Evolutionary conservation across 2,888 invertebrate species (phyloP).

Genomic region (Drosophila buzzatii): DNA sequence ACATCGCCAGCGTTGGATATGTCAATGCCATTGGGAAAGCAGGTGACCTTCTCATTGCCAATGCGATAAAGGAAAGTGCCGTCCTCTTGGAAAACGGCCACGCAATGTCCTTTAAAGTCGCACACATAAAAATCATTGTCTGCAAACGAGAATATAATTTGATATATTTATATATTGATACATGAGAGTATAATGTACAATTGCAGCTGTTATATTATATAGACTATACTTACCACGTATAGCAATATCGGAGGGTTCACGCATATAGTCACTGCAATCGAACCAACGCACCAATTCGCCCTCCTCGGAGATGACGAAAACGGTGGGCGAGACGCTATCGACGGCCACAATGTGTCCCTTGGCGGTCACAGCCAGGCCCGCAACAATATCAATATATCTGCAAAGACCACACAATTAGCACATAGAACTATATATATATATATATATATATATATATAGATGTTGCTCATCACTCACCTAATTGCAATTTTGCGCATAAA

Average conservation of each 20-base stretch:
- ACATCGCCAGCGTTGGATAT: conserved; percentile 98
- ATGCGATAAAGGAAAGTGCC: conserved; percentile 96
- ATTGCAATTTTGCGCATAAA: conserved; percentile 98
- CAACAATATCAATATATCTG: conserved; percentile 95
- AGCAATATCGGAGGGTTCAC: conserved; percentile 98
- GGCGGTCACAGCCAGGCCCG: conserved; percentile 96
- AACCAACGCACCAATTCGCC: conserved; percentile 98
- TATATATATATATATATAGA: no score
- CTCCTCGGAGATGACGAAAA: conserved; percentile 96
- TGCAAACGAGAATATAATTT: conserved; percentile 81
- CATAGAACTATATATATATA: neutral
- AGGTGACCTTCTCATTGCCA: conserved; percentile 97
- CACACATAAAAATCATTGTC: conserved; percentile 98
- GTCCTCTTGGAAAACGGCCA: conserved; percentile 97
- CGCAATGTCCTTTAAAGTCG: conserved; percentile 99
- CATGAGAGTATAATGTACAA: neutral
- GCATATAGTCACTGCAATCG: conserved; percentile 98
- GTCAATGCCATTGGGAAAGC: conserved; percentile 99
- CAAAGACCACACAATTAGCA: neutral
- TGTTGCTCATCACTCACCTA: conserved; percentile 73
- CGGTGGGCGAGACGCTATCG: conserved; percentile 98
- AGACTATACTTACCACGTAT: conserved; percentile 90
- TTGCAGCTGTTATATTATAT: neutral
- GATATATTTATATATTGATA: neutral
- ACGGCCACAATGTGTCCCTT: conserved; percentile 98